Evolutionary conservation across 2,888 invertebrate genomes (phyloP).

Genomic region (Tiliacea aurago): DNA sequence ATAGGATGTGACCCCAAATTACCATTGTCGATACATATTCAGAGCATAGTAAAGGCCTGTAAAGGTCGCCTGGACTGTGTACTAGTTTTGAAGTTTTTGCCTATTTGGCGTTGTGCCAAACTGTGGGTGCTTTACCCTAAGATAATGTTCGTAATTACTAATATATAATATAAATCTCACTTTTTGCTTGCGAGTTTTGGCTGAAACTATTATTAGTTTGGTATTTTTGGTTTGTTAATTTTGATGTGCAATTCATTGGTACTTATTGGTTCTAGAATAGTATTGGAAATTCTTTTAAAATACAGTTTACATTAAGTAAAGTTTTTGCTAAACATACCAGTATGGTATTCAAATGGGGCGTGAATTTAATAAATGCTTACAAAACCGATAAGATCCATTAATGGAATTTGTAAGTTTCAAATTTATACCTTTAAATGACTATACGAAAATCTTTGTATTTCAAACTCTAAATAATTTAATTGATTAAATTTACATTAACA

Average conservation of each 20-base stretch:
- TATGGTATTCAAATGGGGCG: neutral
- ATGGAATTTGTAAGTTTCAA: neutral
- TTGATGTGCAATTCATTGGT: neutral
- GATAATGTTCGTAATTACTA: conserved; percentile 52
- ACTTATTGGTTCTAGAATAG: neutral
- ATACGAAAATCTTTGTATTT: neutral
- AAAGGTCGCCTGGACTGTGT: conserved; percentile 47
- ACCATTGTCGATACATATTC: conserved; percentile 45
- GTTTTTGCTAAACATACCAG: neutral
- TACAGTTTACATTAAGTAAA: neutral
- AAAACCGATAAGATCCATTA: neutral
- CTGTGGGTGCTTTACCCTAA: conserved; percentile 29
- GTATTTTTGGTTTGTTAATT: conserved; percentile 4
- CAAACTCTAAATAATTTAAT: neutral
- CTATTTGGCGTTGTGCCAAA: conserved; percentile 61
- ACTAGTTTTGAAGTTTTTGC: conserved; percentile 56
- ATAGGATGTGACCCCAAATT: conserved; percentile 42
- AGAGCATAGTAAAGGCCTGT: conserved; percentile 41
- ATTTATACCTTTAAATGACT: neutral
- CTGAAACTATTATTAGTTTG: conserved; percentile 12
- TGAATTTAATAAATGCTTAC: neutral
- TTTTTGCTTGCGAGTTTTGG: conserved; percentile 5
- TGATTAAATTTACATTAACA: neutral
- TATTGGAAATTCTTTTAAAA: neutral
- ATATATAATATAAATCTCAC: conserved; percentile 33